Percentiles rank a stretch among this genome's conserved stretches.
These are phyloP conservation scores for Pterobdella sp. DNA, from an alignment of 2,888 invertebrate species.

Conservation along the genomic window DNA sequence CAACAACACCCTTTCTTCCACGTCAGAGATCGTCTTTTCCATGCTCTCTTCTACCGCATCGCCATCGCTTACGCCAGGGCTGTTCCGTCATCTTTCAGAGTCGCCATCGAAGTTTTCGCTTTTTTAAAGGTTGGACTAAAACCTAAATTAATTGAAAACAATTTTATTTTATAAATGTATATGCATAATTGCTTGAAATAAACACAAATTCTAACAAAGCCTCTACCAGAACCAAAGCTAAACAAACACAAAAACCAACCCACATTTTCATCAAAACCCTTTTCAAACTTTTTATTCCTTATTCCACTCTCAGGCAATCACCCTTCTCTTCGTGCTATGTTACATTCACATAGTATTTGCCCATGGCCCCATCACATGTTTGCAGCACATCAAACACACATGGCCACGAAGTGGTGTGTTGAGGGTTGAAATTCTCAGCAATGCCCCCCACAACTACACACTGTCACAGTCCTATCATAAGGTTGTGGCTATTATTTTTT, in stretches of 20 bases:
- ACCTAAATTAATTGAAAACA: not conserved
- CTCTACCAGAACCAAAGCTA: not conserved
- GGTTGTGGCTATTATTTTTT: slow-evolving; percentile 35
- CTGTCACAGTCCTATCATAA: slow-evolving; percentile 76
- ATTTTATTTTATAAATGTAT: not conserved
- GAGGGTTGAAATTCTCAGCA: slow-evolving; percentile 69
- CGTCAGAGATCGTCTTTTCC: slow-evolving; percentile 82
- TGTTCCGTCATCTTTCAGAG: slow-evolving; percentile 70
- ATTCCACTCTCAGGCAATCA: slow-evolving; percentile 64
- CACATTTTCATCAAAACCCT: not conserved
- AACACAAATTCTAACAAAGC: not conserved
- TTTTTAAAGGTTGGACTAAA: slow-evolving; percentile 62
- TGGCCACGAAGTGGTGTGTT: slow-evolving; percentile 95
- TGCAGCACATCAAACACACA: slow-evolving; percentile 67
- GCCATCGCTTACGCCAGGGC: slow-evolving; percentile 83
- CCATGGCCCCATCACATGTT: slow-evolving; percentile 81
- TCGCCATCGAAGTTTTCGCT: slow-evolving; percentile 74
- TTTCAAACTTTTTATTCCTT: too few species aligned
- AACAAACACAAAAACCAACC: not conserved
- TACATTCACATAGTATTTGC: slow-evolving; percentile 93
- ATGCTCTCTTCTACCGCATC: slow-evolving; percentile 82
- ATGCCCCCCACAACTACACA: slow-evolving; percentile 61
- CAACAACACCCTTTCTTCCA: slow-evolving; percentile 46
- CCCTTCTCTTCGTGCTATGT: slow-evolving; percentile 78
- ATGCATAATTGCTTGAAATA: not conserved